Evolutionary conservation across 1,140 invertebrate genomes (phyloP).

Genomic region (Ceratina calcarata): DNA sequence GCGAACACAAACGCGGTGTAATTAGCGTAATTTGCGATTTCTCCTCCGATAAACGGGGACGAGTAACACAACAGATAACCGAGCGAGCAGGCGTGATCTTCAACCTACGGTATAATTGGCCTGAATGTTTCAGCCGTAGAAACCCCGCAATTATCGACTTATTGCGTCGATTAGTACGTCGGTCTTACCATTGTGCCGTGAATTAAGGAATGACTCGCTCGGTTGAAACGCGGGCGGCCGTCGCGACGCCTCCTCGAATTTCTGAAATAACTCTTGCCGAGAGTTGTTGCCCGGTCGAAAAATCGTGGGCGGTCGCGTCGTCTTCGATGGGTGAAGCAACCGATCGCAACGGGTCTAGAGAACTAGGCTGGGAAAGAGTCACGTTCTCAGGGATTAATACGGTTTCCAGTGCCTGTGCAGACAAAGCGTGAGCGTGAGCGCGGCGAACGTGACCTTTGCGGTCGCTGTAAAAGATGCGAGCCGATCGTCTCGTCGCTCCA

Average conservation of each 20-base stretch:
- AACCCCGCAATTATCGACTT: constrained; percentile 9
- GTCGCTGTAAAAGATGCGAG: constrained; percentile 66
- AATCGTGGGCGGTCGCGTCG: constrained; percentile 36
- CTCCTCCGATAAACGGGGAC: constrained; percentile 16
- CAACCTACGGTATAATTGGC: constrained; percentile 22
- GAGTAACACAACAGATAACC: neutral
- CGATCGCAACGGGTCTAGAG: constrained; percentile 27
- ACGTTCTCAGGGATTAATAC: constrained; percentile 62
- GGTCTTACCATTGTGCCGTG: neutral
- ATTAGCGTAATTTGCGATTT: constrained; percentile 44
- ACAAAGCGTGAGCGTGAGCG: constrained; percentile 42
- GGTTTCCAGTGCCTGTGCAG: constrained; percentile 44
- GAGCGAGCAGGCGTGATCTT: constrained; percentile 24
- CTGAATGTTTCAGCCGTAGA: neutral
- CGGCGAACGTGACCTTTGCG: constrained; percentile 65
- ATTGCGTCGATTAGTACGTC: constrained; percentile 10
- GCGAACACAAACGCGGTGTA: neutral
- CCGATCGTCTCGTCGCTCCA: constrained; percentile 44
- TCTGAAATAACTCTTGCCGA: neutral
- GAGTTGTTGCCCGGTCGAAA: constrained; percentile 2
- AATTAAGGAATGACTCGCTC: neutral
- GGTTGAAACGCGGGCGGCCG: constrained; percentile 21
- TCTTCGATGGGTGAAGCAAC: constrained; percentile 33
- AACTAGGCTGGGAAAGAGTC: constrained; percentile 54
- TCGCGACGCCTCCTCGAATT: neutral